Percentiles rank a stretch among this genome's conserved stretches.
phyloP scores from a whole-genome alignment of 2,797 vertebrate species.

The Bovichtus variegatus region DNA sequence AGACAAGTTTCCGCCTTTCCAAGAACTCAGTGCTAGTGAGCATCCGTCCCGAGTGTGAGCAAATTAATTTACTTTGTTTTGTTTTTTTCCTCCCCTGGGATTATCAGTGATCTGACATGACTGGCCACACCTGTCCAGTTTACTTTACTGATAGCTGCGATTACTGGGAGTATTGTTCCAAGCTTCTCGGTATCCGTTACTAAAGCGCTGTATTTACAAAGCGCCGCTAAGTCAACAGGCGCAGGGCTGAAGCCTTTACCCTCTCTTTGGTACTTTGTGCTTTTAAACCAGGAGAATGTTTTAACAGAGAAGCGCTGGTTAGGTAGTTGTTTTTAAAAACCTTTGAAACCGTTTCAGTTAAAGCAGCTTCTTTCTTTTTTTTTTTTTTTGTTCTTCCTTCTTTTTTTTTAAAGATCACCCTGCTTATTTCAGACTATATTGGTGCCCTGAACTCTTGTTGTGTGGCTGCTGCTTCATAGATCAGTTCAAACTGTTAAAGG shows the following conservation, averaged over 20 bases:
- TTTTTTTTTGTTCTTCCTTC: not conserved
- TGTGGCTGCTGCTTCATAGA: constrained; percentile 31
- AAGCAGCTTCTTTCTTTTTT: constrained; percentile 29
- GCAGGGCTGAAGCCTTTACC: constrained; percentile 5
- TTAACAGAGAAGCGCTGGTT: constrained; percentile 53
- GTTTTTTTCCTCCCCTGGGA: not conserved
- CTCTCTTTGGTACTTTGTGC: constrained; percentile 40
- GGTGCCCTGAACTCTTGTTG: not conserved
- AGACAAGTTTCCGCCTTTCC: constrained; percentile 8
- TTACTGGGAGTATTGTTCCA: constrained; percentile 1
- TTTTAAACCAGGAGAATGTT: constrained; percentile 60
- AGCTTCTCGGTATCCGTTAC: constrained; percentile 12
- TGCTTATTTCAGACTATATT: not conserved
- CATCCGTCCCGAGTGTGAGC: constrained; percentile 68
- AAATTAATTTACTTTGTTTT: constrained; percentile 27
- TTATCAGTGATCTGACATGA: constrained; percentile 10
- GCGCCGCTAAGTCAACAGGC: constrained; percentile 13
- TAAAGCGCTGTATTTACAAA: constrained; percentile 51
- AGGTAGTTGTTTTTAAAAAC: constrained; percentile 34
- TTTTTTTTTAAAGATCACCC: not conserved
- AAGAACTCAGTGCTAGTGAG: constrained; percentile 36
- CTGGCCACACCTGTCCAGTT: constrained; percentile 7
- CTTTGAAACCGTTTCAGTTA: constrained; percentile 39
- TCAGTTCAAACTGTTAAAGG: not conserved
- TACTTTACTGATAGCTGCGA: constrained; percentile 1